Base-by-base conservation (phyloP, 2,797 vertebrate genomes). In the Sphaeramia orbicularis region DNA sequence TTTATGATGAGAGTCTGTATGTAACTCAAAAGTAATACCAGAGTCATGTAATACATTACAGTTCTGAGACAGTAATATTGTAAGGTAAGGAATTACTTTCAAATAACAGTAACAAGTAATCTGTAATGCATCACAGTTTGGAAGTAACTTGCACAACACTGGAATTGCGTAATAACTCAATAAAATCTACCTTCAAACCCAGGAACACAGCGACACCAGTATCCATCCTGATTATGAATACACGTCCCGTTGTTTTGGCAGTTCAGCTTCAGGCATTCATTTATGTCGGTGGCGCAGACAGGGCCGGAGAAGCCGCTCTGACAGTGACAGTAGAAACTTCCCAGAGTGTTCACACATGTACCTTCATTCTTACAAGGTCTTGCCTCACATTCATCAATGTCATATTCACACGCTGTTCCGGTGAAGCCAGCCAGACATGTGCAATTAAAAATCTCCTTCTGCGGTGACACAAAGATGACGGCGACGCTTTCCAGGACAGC, bases 181-280 rank as follows among this genome's bases (percentile, higher is more conserved):
- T 21, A 27, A 58, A 48, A 2, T 47, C 27, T 89, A 95, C 94
- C 94, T 90, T 89, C 88, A 91, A 91, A 93, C 58, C 93, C 93
- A 72, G 88, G 71, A 11, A 55, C 65, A 83, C 93, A 94, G 37
- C 82, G 78, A 65, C 94, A 95, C 52, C 73, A 76, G 78, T 91
- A 89, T 12, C 87, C 81, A 55, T 89, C 89, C 19, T 80, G 76
- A 11, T 51, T 73, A 64, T 86, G 84, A 57, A 86, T 56, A 74
- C 94, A 95, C 0, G 81, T 91, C 57, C 90, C 93, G 57, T 92
- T 92, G 41, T 94, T 94, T 61, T 88, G 83, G 74, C 94, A 94
- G 18, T 74, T 73, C n/a, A 91, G 68, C 7, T 70, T 79, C 44
- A 91, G 78, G 80, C 94, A 95, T 80, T 91, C 85, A 45, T 93